Evolutionary conservation across 1,140 invertebrate genomes (phyloP), one percentile per base, ranked within the genome.

Genomic region (Wasmannia auropunctata): DNA sequence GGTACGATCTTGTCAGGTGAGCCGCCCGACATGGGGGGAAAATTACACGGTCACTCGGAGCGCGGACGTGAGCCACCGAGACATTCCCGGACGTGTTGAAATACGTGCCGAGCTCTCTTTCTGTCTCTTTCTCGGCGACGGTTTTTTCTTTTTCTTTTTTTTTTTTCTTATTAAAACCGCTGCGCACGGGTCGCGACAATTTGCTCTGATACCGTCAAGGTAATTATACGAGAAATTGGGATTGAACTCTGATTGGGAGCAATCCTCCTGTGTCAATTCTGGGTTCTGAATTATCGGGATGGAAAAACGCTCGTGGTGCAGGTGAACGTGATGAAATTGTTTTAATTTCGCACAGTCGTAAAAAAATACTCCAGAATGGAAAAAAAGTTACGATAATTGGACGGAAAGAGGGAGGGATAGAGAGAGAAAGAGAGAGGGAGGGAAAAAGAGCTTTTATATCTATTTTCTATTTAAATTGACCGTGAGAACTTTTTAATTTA

Each of bases 1-100:
- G 16, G 37, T 11, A n/a, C 14, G 43, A 65, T 54, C n/a, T 51
- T 40, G 37, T 77, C 76, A 67, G 76, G 76, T 80, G 76, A 80
- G 76, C 7, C 31, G 8, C 49, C 31, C 3, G 1, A n/a, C 4
- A 6, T 19, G 19, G 14, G n/a, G n/a, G n/a, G n/a, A n/a, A 31
- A 31, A 74, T 51, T 54, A 7, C 7, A 54, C 10, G 28, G 5
- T 31, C 28, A 19, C 10, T 14, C 69, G 43, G 14, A 28, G 25
- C 43, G 49, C 22, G 28, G 37, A 37, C 14, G 40, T 25, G n/a
- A 37, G 19, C 5, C n/a, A 37, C 49, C 40, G 40, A 31, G 22
- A 69, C 1, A 7, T 28, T 69, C 14, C 3, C n/a, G 46, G 0
- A n/a, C 28, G 19, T 40, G 11, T 49, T 69, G 28, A 10, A 70